Evolutionary conservation across 2,113 vertebrate genomes (phyloP), one percentile per base, ranked within the genome.

Genomic region (Sinocyclocheilus anophthalmus): DNA sequence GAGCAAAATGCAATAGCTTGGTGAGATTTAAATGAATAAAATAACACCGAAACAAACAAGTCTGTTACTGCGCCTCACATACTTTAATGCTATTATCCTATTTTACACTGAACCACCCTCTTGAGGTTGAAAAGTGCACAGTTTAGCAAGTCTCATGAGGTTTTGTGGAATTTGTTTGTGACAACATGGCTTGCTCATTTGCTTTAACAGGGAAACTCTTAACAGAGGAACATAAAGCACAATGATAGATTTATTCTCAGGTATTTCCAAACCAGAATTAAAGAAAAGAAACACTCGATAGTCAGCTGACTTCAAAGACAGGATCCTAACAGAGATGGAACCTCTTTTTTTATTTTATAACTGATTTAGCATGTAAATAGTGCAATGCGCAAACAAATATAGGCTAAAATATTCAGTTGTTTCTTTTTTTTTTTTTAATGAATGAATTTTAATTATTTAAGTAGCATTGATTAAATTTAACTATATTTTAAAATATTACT

Each of bases 1-100:
- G 33, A 57, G 57, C 7, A 22, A 22, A 50, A 89, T 87, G 86
- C 86, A 86, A 86, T 77, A 84, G 72, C 57, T 18, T 84, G 84
- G 88, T 80, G 85, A 85, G 76, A 81, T 57, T 84, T 82, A 45
- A 48, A 8, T 24, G 13, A n/a, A 18, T 63, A 22, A n/a, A 73
- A 55, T n/a, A 7, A 12, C 13, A 26, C 30, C 1, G 37, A 65
- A 84, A 81, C 65, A 81, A 70, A 81, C 78, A 83, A 53, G 77
- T 39, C 69, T 0, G 13, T 50, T 50, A 48, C 14, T 48, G 59
- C 4, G 12, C 57, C 6, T 81, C n/a, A 22, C 59, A 33, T 84
- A 76, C 26, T 20, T 30, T 76, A 81, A 80, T 33, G 67, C 65
- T 33, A 8, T 79, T 70, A 78, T 53, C 14, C 33, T 85, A 65